Evolutionary conservation across 2,797 vertebrate species (phyloP), one percentile per base, ranked within the genome.

Genomic region (Bucorvus abyssinicus): DNA sequence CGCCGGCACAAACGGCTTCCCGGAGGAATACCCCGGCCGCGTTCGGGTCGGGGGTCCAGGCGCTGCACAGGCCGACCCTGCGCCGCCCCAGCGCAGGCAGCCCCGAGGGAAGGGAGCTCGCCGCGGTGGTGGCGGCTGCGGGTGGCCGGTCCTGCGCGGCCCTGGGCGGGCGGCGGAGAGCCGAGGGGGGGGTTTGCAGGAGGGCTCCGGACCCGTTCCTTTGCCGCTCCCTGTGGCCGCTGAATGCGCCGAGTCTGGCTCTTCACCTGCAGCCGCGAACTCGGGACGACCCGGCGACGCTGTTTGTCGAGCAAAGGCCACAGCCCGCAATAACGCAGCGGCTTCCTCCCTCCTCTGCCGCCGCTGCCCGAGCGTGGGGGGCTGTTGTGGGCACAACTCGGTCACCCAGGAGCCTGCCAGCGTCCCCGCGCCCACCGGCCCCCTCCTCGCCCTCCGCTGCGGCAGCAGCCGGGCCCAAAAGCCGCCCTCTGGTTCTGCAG

Each of bases 1-100:
- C 23, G 14, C 40, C 10, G 24, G 3, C 1, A 3, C 19, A 1
- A 4, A 2, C 2, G 7, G 4, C 9, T 11, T 24, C 42, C 42
- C 3, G 30, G 4, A 5, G 27, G 29, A 7, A 10, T 20, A 30
- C 18, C 27, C 18, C 19, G n/a, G 55, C 36, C n/a, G 24, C 36
- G 60, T 26, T 40, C 63, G 29, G 63, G 20, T 44, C 29, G 21
- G 47, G 20, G 47, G 47, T 49, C 47, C 47, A 22, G 47, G 47
- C 47, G 21, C 23, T 21, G 47, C 47, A 19, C 21, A 22, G 47
- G 20, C 47, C 47, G 18, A 22, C 9, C 23, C 23, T 49, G 19
- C 47, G 12, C 45, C 21, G 45, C 18, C 45, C 45, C 45, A 47
- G 45, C 18, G 45, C 47, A 7, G 44, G 50, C 32, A 2, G 38